phyloP scores from a whole-genome alignment of 2,113 vertebrate species.

The human (Homo sapiens) region DNA sequence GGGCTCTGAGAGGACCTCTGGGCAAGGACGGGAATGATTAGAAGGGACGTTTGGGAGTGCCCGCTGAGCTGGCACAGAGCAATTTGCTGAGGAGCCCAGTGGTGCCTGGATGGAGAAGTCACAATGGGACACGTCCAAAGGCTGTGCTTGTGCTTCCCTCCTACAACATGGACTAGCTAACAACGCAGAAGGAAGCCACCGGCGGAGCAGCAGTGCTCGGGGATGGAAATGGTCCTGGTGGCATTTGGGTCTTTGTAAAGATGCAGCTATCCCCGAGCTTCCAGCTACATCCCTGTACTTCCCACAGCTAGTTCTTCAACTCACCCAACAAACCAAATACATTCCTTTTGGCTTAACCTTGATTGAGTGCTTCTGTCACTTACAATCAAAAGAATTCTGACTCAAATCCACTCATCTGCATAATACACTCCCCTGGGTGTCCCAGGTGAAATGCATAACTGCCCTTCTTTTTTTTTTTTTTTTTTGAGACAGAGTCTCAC shows the following conservation, averaged over 20 bases:
- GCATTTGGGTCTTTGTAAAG: too few species aligned
- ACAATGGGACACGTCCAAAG: neutral
- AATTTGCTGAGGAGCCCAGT: neutral
- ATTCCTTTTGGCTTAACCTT: neutral
- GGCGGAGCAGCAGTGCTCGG: neutral
- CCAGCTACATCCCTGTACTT: too few species aligned
- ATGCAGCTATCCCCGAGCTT: neutral
- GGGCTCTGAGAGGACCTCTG: neutral
- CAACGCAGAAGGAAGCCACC: too few species aligned
- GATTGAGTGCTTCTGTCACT: neutral
- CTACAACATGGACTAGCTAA: too few species aligned
- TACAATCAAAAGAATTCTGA: neutral
- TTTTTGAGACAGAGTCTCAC: too few species aligned
- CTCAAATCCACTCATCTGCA: neutral
- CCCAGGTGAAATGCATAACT: neutral
- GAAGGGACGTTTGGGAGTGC: neutral
- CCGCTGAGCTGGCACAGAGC: neutral
- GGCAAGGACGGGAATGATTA: neutral
- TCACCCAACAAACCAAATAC: neutral
- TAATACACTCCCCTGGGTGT: neutral
- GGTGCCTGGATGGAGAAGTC: neutral
- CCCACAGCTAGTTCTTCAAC: neutral
- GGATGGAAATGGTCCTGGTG: too few species aligned
- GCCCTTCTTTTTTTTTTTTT: neutral
- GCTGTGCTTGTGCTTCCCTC: neutral